Percentiles rank a stretch among this genome's conserved stretches.
phyloP scores from a whole-genome alignment of 2,888 invertebrate genomes.

The Cerastis leucographa region DNA sequence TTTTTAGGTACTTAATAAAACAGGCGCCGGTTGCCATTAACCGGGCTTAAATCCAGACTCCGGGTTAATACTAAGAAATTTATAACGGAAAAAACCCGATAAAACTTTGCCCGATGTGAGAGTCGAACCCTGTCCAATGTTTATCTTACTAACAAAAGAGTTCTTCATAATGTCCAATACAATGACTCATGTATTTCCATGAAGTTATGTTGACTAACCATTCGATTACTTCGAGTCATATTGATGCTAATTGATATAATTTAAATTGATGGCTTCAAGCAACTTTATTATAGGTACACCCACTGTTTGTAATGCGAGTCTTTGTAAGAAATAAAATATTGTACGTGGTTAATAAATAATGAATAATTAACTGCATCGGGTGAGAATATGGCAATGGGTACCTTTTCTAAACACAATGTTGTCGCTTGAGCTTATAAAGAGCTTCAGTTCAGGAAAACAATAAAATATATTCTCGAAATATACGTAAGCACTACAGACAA shows the following conservation, averaged over 20 bases:
- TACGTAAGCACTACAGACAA: not conserved
- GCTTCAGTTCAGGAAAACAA: not conserved
- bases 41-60: not conserved
- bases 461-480: not conserved
- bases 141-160: not conserved
- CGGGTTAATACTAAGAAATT: not conserved
- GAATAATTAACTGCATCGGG: not conserved
- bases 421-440: not conserved
- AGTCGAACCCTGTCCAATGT: not conserved
- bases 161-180: conserved; percentile 12
- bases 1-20: not conserved
- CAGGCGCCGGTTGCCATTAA: not conserved
- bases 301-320: conserved; percentile 7
- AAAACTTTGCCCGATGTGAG: not conserved
- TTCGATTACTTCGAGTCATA: conserved; percentile 39
- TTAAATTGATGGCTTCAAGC: conserved; percentile 37
- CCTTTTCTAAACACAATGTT: not conserved
- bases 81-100: not conserved
- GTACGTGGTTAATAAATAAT: conserved; percentile 1
- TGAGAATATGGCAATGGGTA: not conserved
- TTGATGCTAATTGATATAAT: conserved; percentile 45
- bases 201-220: conserved; percentile 55
- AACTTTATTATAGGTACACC: conserved; percentile 14
- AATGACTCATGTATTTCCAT: conserved; percentile 52
- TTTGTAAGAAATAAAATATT: conserved; percentile 11